Base-by-base conservation (phyloP, 1,140 invertebrate species). In the Aculops lycopersici region DNA sequence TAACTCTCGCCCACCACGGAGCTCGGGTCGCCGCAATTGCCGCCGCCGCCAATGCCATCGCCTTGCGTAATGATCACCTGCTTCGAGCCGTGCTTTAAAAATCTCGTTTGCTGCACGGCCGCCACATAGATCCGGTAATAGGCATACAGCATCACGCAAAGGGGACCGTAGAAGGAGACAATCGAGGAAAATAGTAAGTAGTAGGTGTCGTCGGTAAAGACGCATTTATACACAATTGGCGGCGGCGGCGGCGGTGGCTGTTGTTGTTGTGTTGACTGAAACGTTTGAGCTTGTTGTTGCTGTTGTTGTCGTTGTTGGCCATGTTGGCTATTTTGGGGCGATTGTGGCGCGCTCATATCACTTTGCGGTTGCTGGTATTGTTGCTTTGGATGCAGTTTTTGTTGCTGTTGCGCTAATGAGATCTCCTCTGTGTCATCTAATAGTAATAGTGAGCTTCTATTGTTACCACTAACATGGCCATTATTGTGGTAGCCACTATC, bases 71-170 rank as follows among this genome's bases (percentile, higher is more conserved):
- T 31, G 8, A 31, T 31, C 24, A 79, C 73, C 55, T 77, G 73
- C 43, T 60, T 60, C 21, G 54, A 52, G 42, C 59, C 56, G 24
- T 51, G 21, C 24, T 81, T 76, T 2, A 95, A 66, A 37, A 74
- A 81, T 39, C 72, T 64, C 3, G 81, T 90, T 56, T 95, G 88
- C 48, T 73, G 70, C 0, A 81, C 72, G 1, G 88, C 88, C 2
- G 84, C 84, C 20, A 78, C 63, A 57, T 94, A 95, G 44, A 97
- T 84, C 37, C 74, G 68, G 53, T 76, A 84, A 53, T 92, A 92
- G 1, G 86, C 86, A 52, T 86, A 83, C n/a, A 88, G 71, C 90
- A 98, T 98, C 4, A 97, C 79, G 50, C 90, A 71, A 16, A 94
- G 64, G 2, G 90, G 90, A 35, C 90, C 63, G 58, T 94, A 95